Evolutionary conservation across 2,797 vertebrate genomes (phyloP), one percentile per base, ranked within the genome.

Genomic region (Poecilia picta): DNA sequence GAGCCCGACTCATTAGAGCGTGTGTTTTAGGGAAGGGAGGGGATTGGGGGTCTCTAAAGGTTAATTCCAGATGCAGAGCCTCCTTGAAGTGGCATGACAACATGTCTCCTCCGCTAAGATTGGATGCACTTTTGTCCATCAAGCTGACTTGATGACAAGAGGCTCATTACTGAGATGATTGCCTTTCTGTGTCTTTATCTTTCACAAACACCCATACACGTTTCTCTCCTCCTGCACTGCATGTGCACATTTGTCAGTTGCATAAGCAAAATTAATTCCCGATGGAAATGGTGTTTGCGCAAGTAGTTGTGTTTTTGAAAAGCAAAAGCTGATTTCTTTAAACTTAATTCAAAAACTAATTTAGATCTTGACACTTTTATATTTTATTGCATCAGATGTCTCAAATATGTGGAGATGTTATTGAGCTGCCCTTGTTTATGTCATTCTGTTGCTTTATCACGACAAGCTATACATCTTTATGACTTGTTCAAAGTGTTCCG

Each of bases 1-100:
- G 78, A 93, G 89, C 79, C 85, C 79, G 78, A 90, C 92, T 95
- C 93, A 95, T 95, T 95, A 94, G 89, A 80, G 82, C 88, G 66
- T 89, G 85, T 89, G 85, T 92, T 93, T 92, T 91, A 84, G 88
- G 72, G 79, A 88, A 85, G 78, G 80, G 74, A 53, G 90, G 86
- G 88, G 83, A 84, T 81, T 85, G 81, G 85, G 89, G 89, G 93
- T 95, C 93, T 88, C 88, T 13, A 64, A 83, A 88, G 95, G 94
- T 96, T 96, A 95, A 95, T 94, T 95, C 88, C 85, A 88, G 94
- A 94, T 83, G 83, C 85, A 84, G 82, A 89, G 91, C 91, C 89
- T 94, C 86, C 81, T 92, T 93, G 89, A 91, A 92, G 91, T 81
- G 79, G 86, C 80, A 36, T 93, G 93, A 95, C 94, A 95, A 85